Evolutionary conservation across 2,888 invertebrate species (phyloP).

Genomic region (Heliconius cydno): DNA sequence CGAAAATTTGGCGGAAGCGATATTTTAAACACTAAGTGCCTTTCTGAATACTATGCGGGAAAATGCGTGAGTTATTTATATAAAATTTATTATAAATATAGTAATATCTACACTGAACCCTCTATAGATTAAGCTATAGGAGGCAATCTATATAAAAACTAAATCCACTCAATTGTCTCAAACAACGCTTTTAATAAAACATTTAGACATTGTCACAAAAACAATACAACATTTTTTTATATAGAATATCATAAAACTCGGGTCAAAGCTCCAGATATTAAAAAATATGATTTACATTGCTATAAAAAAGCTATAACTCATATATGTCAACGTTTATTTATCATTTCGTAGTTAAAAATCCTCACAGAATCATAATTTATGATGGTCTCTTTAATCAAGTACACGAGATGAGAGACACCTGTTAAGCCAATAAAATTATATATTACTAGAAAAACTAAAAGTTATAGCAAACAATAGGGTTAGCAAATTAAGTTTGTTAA

Average conservation of each 20-base stretch:
- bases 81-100: no score
- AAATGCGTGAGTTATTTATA: no score
- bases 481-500: not conserved
- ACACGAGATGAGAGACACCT: conserved; percentile 26
- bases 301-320: conserved; percentile 28
- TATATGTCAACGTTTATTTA: conserved; percentile 21
- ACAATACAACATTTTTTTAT: not conserved
- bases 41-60: no score
- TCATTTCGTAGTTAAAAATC: conserved; percentile 11
- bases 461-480: not conserved
- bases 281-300: conserved; percentile 25
- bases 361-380: conserved; percentile 19
- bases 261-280: conserved; percentile 9
- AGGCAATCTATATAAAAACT: not conserved
- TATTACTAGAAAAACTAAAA: conserved; percentile 27
- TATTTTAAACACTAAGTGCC: no score
- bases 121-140: not conserved
- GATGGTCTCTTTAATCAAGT: conserved; percentile 21
- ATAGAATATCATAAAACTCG: not conserved
- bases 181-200: not conserved
- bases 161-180: not conserved
- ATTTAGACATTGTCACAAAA: not conserved
- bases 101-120: no score
- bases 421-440: conserved; percentile 30
- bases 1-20: no score